Conservation (phyloP, 2,888 invertebrate species). For the Lysandra bellargus region DNA sequence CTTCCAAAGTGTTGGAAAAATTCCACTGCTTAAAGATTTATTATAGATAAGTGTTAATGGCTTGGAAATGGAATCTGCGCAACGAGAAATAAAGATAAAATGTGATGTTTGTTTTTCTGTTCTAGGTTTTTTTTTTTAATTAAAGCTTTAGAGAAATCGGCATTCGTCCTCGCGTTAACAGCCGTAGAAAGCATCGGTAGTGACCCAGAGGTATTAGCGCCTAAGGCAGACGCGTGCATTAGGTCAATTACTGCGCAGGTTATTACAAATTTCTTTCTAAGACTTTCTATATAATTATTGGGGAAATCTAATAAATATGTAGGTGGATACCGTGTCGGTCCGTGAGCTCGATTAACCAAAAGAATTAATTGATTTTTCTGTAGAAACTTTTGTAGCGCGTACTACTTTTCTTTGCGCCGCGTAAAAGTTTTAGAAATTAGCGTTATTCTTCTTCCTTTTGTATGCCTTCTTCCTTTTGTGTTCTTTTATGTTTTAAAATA, state of each 20-base stretch:
- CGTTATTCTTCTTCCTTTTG: not conserved
- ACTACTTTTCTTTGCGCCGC: not conserved
- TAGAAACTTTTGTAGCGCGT: slow-evolving; percentile 7
- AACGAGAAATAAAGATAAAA: too few relatives aligned
- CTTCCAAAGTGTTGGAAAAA: too few relatives aligned
- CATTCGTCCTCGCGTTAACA: not conserved
- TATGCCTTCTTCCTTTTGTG: not conserved
- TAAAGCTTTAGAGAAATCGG: not conserved
- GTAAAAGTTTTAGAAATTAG: not conserved
- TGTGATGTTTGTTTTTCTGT: not conserved
- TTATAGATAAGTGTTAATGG: too few relatives aligned
- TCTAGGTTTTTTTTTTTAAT: not conserved
- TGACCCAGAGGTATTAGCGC: slow-evolving; percentile 69
- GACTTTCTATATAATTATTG: slow-evolving; percentile 62
- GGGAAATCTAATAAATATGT: slow-evolving; percentile 30
- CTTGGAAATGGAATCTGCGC: too few relatives aligned
- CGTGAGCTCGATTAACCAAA: slow-evolving; percentile 26
- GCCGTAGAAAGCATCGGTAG: slow-evolving; percentile 42
- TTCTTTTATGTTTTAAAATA: not conserved
- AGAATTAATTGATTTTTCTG: slow-evolving; percentile 12
- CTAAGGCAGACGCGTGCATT: slow-evolving; percentile 57
- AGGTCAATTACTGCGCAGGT: slow-evolving; percentile 57
- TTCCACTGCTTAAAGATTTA: too few relatives aligned
- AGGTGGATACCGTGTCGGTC: slow-evolving; percentile 21
- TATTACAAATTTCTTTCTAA: slow-evolving; percentile 59